Percentiles rank a stretch among this genome's conserved stretches.
Evolutionary conservation across 1,140 invertebrate species (phyloP).

Genomic region (Agraylea sexmaculata): DNA sequence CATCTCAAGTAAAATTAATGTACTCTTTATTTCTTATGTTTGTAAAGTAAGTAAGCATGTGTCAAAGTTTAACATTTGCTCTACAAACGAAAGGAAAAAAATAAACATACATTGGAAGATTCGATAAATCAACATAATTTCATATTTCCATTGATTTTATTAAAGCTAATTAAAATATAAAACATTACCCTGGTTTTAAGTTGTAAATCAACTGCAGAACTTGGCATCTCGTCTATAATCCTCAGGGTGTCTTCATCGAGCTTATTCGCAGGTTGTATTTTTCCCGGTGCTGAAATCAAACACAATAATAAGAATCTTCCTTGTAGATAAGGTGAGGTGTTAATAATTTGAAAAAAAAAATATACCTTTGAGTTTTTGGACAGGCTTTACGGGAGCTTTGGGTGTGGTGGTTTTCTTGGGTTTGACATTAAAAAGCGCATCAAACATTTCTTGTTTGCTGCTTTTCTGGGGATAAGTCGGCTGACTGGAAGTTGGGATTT

Average conservation of each 20-base stretch:
- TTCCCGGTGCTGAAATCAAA: slow-evolving; percentile 27
- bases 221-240: slow-evolving; percentile 77
- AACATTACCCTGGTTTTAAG: slow-evolving; percentile 84
- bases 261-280: slow-evolving; percentile 53
- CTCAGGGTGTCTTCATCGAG: slow-evolving; percentile 67
- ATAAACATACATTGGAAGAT: too few relatives aligned
- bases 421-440: slow-evolving; percentile 42
- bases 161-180: slow-evolving; percentile 5
- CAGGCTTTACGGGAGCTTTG: slow-evolving; percentile 36
- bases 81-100: too few relatives aligned
- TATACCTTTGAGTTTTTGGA: slow-evolving; percentile 30
- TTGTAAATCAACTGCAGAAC: slow-evolving; percentile 88
- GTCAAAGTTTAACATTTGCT: too few relatives aligned
- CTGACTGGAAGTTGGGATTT: slow-evolving; percentile 22
- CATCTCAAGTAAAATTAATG: too few relatives aligned
- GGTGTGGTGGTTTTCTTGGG: slow-evolving; percentile 28
- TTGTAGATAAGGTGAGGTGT: background rate
- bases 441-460: slow-evolving; percentile 41
- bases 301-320: slow-evolving; percentile 1
- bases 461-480: slow-evolving; percentile 24
- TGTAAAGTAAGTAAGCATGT: too few relatives aligned
- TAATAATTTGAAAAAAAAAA: slow-evolving; percentile 3
- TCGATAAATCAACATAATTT: too few relatives aligned
- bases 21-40: too few relatives aligned
- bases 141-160: slow-evolving; percentile 2